Conservation (phyloP, 2,888 invertebrate genomes). For the Diplazon laetatorius region DNA sequence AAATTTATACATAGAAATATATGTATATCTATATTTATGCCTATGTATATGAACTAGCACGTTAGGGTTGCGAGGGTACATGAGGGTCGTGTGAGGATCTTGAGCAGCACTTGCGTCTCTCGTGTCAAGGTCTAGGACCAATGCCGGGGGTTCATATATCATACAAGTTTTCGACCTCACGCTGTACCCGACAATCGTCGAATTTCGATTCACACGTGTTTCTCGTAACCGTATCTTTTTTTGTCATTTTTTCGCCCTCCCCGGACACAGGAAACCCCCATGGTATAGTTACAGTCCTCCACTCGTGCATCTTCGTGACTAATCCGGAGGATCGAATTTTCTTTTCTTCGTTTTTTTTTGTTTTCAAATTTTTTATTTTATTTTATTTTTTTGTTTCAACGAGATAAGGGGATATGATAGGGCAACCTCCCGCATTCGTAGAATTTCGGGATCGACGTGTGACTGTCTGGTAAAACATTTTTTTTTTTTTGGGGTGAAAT, state of each 20-base stretch:
- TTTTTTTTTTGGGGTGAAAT: too few relatives aligned
- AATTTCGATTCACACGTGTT: conserved; percentile 53
- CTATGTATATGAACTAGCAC: not conserved
- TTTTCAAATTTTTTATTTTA: conserved; percentile 23
- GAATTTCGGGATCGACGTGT: not conserved
- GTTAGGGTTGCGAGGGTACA: conserved; percentile 39
- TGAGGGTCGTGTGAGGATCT: conserved; percentile 49
- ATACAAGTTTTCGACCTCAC: conserved; percentile 4
- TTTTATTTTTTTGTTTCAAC: too few relatives aligned
- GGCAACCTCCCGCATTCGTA: conserved; percentile 11
- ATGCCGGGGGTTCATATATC: conserved; percentile 31
- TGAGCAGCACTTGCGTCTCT: conserved; percentile 52
- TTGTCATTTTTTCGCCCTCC: conserved; percentile 30
- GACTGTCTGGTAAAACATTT: not conserved
- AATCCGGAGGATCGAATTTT: too few relatives aligned
- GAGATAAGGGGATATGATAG: not conserved
- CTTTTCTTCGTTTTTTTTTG: too few relatives aligned
- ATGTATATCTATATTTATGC: not conserved
- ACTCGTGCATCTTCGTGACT: too few relatives aligned
- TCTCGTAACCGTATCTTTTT: conserved; percentile 15
- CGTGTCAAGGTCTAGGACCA: conserved; percentile 55
- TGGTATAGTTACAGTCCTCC: too few relatives aligned
- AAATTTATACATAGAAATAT: not conserved
- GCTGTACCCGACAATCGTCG: conserved; percentile 18
- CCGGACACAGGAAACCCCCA: not conserved